Conservation (phyloP, 2,888 invertebrate species). For the Lepidochitona cinerea region DNA sequence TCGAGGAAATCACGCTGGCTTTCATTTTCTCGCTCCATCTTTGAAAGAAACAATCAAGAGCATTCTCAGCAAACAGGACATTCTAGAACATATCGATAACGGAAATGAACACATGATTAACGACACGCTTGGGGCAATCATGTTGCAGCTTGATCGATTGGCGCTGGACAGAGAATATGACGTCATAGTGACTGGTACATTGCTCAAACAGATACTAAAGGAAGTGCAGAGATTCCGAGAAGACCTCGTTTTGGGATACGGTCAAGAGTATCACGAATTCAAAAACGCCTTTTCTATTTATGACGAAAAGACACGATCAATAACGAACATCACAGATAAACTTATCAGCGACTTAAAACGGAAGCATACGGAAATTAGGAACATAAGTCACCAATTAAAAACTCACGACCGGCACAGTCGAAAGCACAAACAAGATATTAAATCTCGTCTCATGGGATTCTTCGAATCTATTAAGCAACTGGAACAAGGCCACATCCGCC, state of each 20-base stretch:
- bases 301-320: background rate
- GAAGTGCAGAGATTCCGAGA: background rate
- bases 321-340: background rate
- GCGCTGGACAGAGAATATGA: background rate
- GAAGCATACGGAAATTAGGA: background rate
- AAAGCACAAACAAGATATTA: background rate
- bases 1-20: background rate
- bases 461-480: background rate
- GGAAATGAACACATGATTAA: background rate
- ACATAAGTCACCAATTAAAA: background rate
- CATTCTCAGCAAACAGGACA: background rate
- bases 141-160: background rate
- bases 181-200: background rate
- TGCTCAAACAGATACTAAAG: background rate
- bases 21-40: background rate
- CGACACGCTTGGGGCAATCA: background rate
- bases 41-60: background rate
- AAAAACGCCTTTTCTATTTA: background rate
- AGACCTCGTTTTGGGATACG: slow-evolving; percentile 5
- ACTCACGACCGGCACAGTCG: background rate
- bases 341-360: background rate
- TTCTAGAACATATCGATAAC: background rate
- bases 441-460: background rate
- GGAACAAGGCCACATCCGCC: background rate
- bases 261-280: slow-evolving; percentile 6